phyloP scores from a whole-genome alignment of 2,113 vertebrate species.

The Ancistrus triradiatus region DNA sequence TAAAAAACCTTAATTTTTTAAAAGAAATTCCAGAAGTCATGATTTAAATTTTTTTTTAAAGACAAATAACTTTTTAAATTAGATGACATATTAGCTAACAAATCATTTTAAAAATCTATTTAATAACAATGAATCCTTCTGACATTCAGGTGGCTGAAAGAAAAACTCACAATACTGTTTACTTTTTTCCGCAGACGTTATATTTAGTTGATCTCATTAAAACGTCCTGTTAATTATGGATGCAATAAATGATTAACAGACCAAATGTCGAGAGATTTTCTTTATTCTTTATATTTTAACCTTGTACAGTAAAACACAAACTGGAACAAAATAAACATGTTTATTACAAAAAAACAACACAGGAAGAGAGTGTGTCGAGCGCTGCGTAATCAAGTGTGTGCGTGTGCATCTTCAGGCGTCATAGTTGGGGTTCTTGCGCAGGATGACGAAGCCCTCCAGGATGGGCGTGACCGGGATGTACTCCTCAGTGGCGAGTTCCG shows the following conservation, averaged over 20 bases:
- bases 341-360: slow-evolving; percentile 33
- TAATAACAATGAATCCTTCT: too few relatives aligned
- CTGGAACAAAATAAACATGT: slow-evolving; percentile 44
- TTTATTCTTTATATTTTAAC: slow-evolving; percentile 58
- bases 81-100: too few relatives aligned
- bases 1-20: too few relatives aligned
- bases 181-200: too few relatives aligned
- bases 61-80: too few relatives aligned
- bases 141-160: too few relatives aligned
- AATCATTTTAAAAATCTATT: too few relatives aligned
- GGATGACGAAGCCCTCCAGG: slow-evolving; percentile 94
- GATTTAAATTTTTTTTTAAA: too few relatives aligned
- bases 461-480: slow-evolving; percentile 92
- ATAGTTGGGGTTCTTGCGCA: slow-evolving; percentile 96
- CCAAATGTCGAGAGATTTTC: slow-evolving; percentile 48
- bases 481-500: slow-evolving; percentile 95
- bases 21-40: too few relatives aligned
- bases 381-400: slow-evolving; percentile 4
- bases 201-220: too few relatives aligned
- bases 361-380: slow-evolving; percentile 17
- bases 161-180: too few relatives aligned
- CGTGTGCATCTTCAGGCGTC: slow-evolving; percentile 67
- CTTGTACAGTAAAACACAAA: slow-evolving; percentile 53
- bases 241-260: not conserved
- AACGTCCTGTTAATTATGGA: too few relatives aligned